Evolutionary conservation across 2,113 vertebrate species (phyloP), one percentile per base, ranked within the genome.

Genomic region (Pungitius pungitius): DNA sequence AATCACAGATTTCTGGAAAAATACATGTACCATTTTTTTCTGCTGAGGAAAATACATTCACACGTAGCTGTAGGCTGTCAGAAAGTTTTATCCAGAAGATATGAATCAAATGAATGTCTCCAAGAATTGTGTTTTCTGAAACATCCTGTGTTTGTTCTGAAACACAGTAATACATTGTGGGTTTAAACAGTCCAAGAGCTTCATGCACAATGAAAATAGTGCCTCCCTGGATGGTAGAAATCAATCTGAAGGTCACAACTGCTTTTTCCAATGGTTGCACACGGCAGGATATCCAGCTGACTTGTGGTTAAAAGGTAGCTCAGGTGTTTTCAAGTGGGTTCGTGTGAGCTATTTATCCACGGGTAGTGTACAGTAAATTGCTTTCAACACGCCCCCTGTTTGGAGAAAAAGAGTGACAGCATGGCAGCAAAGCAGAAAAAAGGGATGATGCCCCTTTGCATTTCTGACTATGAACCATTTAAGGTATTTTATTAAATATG

Each of bases 201-300:
- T 47, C 17, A 61, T 17, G 12, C 49, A 26, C 20, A 80, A 17
- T 75, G 15, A 8, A 54, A 26, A 7, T 26, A 6, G n/a, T 26
- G 51, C 11, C 47, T 65, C 22, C 67, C 33, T 57, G 10, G 30
- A 79, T 68, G 18, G 14, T 3, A 57, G 17, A 66, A 77, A 72
- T 79, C 58, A 67, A 75, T 83, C 35, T 27, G 33, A 69, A 67
- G 76, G 59, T 62, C 52, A 8, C 18, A 63, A 18, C 35, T 56
- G 8, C 3, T 63, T 69, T 51, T 43, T 17, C 2, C 80, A 77
- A 69, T 27, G 33, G 30, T 72, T 58, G 14, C 5, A 26, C 52
- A 58, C 68, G 59, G 70, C 54, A 57, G 39, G 24, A 64, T 58
- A 67, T 65, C 33, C 14, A 65, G 17, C 27, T 58, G 20, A 55